Base-by-base conservation (phyloP, 2,888 invertebrate species). In the Hypena proboscidalis region DNA sequence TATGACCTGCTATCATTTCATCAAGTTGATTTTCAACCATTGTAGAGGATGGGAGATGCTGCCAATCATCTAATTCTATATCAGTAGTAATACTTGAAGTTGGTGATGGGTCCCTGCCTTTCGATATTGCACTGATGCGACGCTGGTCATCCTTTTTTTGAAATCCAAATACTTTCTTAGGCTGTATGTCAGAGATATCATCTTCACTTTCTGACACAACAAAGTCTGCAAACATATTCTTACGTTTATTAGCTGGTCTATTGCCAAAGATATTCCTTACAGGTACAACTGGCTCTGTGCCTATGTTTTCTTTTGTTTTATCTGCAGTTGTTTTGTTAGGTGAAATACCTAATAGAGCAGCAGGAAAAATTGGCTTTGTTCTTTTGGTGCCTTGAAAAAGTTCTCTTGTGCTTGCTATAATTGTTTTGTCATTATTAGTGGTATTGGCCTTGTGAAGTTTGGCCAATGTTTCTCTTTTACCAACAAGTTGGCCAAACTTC, bases 1-100 rank as follows among this genome's bases (percentile, higher is more conserved):
- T 77, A 13, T 38, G 41, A 3, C 40, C 52, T n/a, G 42, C 47
- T 10, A 67, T 53, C 39, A 67, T 66, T 4, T 68, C 70, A 58
- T 85, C 75, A 3, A 80, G 42, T 49, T 84, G 80, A 41, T 79
- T 72, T 15, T 83, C 90, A 37, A 90, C 74, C 85, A 90, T 83
- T 20, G 91, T 91, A 4, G 91, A 91, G 11, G 90, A 91, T 14
- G 90, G 88, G 4, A 91, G 51, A 7, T 76, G 68, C 36, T 72
- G 78, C 84, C 88, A 87, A 21, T 85, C 84, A 46, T 88, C 88
- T 58, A 87, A 72, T 71, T 90, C 90, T 36, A 81, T 72, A 46
- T 89, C 87, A 31, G 73, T 77, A 30, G 79, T 77, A 9, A 80
- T 52, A 58, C 79, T 85, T 3, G 81, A 78, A 1, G 74, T 58